Evolutionary conservation across 2,113 vertebrate species (phyloP).

Genomic region (Leptobrachium leishanense): DNA sequence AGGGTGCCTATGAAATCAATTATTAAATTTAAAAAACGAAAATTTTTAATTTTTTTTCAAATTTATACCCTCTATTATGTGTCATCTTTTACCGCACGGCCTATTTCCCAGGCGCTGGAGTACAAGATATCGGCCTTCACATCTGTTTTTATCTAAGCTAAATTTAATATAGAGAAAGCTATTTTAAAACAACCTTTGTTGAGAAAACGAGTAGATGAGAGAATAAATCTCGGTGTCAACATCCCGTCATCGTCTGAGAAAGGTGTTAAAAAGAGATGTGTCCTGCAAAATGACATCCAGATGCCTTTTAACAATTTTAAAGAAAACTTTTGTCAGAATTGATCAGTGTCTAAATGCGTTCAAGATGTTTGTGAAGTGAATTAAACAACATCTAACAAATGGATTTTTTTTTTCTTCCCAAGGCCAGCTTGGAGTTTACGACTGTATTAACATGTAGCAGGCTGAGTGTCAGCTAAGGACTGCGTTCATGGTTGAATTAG

Average conservation of each 20-base stretch:
- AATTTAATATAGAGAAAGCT: slow-evolving; percentile 1
- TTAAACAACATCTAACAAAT: slow-evolving; percentile 28
- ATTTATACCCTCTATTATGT: too few species aligned
- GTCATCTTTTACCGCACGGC: too few species aligned
- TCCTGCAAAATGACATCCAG: slow-evolving; percentile 26
- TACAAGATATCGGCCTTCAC: slow-evolving; percentile 33
- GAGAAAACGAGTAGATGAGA: slow-evolving; percentile 1
- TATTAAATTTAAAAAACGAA: too few species aligned
- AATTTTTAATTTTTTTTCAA: too few species aligned
- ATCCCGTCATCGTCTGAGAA: slow-evolving; percentile 47
- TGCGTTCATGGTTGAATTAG: background rate
- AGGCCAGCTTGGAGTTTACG: slow-evolving; percentile 15
- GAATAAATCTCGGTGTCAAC: slow-evolving; percentile 17
- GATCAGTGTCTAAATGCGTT: slow-evolving; percentile 30
- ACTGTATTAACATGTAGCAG: slow-evolving; percentile 32
- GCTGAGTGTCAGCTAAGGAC: background rate
- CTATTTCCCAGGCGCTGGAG: background rate
- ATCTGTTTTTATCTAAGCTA: slow-evolving; percentile 41
- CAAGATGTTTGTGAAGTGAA: slow-evolving; percentile 41
- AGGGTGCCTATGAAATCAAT: too few species aligned
- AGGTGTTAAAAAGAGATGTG: slow-evolving; percentile 35
- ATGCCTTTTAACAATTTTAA: slow-evolving; percentile 24
- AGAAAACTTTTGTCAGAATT: slow-evolving; percentile 35
- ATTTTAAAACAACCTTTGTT: slow-evolving; percentile 31
- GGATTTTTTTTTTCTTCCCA: background rate